These are phyloP conservation scores for Hylia prasina DNA, from an alignment of 2,113 vertebrate genomes.

Conservation along the genomic window DNA sequence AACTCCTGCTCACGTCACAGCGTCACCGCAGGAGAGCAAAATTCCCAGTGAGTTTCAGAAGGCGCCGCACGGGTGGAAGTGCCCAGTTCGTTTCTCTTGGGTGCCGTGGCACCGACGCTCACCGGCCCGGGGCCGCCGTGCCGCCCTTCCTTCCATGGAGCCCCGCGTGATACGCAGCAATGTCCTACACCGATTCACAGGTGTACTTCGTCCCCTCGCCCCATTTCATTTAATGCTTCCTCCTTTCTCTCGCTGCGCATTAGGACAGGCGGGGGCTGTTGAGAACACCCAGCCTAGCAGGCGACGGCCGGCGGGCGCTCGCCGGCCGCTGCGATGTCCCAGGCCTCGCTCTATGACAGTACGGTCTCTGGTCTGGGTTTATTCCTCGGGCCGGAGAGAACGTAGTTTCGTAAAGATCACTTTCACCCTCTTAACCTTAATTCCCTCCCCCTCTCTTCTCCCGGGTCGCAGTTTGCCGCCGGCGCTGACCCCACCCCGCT, in stretches of 20 bases:
- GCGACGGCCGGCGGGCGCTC: no score
- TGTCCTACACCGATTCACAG: no score
- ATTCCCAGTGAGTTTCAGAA: fast-evolving
- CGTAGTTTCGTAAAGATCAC: fast-evolving
- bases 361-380: background rate
- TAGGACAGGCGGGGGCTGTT: no score
- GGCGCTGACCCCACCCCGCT: background rate
- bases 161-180: no score
- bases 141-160: fast-evolving
- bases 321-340: fast-evolving
- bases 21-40: no score
- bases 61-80: fast-evolving
- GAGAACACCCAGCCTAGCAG: no score
- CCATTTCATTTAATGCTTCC: background rate
- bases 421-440: fast-evolving
- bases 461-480: fast-evolving
- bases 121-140: background rate
- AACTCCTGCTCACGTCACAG: background rate
- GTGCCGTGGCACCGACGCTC: fast-evolving
- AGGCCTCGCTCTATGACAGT: no score
- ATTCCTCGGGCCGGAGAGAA: background rate
- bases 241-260: no score
- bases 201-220: fast-evolving
- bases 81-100: fast-evolving
- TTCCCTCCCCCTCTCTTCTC: background rate